phyloP scores from a whole-genome alignment of 2,888 invertebrate genomes.

The Miltochrista miniata region DNA sequence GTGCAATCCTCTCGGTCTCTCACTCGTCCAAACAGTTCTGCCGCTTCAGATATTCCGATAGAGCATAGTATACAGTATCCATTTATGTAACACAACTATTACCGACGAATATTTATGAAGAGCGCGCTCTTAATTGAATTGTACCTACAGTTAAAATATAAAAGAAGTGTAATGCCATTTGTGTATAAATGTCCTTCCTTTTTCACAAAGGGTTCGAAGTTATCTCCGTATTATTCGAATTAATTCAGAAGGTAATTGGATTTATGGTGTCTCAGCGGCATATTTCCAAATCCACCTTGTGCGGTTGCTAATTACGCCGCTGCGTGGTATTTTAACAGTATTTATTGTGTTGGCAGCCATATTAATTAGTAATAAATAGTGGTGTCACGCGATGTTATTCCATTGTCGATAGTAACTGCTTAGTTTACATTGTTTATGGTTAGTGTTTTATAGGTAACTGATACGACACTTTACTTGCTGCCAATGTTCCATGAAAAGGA shows the following conservation, averaged over 20 bases:
- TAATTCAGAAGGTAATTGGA: slow-evolving; percentile 72
- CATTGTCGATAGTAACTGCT: slow-evolving; percentile 39
- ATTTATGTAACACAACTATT: too few relatives aligned
- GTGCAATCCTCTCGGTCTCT: too few relatives aligned
- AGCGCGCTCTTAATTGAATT: too few relatives aligned
- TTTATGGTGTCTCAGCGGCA: slow-evolving; percentile 60
- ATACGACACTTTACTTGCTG: too few relatives aligned
- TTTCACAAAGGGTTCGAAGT: not conserved
- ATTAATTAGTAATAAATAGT: slow-evolving; percentile 56
- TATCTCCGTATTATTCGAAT: slow-evolving; percentile 56
- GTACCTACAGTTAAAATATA: too few relatives aligned
- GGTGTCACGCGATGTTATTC: slow-evolving; percentile 45
- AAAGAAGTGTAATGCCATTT: slow-evolving; percentile 39
- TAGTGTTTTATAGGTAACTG: too few relatives aligned
- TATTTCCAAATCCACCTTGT: slow-evolving; percentile 58
- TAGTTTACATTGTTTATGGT: not conserved
- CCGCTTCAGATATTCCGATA: too few relatives aligned
- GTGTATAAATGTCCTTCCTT: slow-evolving; percentile 30
- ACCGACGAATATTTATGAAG: too few relatives aligned
- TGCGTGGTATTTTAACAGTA: slow-evolving; percentile 63
- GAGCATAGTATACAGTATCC: too few relatives aligned
- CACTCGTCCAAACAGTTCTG: too few relatives aligned
- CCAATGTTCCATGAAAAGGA: too few relatives aligned
- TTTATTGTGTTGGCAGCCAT: slow-evolving; percentile 58
- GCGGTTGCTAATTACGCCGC: slow-evolving; percentile 70